Evolutionary conservation across 2,113 vertebrate genomes (phyloP).

Genomic region (Oryctolagus cuniculus): DNA sequence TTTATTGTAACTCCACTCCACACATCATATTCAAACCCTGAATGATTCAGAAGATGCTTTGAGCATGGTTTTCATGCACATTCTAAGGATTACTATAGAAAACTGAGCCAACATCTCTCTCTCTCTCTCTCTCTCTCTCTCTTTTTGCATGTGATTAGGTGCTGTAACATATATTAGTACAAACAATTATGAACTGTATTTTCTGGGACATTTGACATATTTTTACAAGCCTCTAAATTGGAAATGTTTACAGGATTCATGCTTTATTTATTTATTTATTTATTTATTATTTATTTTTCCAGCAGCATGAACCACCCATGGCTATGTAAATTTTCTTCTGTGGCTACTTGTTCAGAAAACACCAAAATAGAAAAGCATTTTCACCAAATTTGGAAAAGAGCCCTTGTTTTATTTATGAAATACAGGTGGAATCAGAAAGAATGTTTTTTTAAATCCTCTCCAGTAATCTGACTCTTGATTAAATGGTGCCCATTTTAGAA

Average conservation of each 20-base stretch:
- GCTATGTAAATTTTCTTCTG: slow-evolving; percentile 52
- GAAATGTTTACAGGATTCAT: slow-evolving; percentile 6
- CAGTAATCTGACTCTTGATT: background rate
- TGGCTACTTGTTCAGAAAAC: slow-evolving; percentile 57
- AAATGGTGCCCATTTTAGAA: background rate
- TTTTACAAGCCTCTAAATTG: slow-evolving; percentile 22
- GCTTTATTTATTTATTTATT: background rate
- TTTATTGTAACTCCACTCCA: slow-evolving; percentile 58
- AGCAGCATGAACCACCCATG: background rate
- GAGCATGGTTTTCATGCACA: slow-evolving; percentile 11
- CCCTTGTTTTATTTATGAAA: slow-evolving; percentile 6
- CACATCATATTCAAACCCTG: slow-evolving; percentile 65
- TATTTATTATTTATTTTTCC: background rate
- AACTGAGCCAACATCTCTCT: slow-evolving; percentile 14
- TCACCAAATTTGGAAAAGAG: slow-evolving; percentile 35
- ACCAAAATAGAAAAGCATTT: slow-evolving; percentile 49
- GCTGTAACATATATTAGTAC: background rate
- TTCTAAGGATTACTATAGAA: slow-evolving; percentile 11
- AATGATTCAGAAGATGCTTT: background rate
- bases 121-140: background rate
- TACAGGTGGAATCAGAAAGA: background rate
- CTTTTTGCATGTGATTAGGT: background rate
- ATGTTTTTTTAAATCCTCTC: background rate
- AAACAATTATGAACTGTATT: slow-evolving; percentile 47
- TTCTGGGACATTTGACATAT: slow-evolving; percentile 11